phyloP scores from a whole-genome alignment of 1,140 invertebrate genomes.

The Triops cancriformis region DNA sequence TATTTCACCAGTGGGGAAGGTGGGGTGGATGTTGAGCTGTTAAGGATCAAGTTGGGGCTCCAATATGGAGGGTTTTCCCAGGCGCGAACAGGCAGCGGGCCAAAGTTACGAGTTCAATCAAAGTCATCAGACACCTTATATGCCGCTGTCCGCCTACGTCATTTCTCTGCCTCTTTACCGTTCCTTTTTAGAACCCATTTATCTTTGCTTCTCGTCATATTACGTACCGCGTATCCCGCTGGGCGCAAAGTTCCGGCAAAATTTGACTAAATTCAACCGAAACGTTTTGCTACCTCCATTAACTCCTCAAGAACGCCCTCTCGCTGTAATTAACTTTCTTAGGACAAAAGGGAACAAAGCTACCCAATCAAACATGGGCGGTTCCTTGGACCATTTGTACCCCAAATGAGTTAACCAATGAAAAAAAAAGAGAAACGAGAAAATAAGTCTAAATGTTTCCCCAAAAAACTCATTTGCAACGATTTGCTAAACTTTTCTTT shows the following conservation, averaged over 20 bases:
- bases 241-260: not conserved
- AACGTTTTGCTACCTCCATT: not conserved
- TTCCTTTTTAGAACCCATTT: not conserved
- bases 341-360: no score
- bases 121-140: not conserved
- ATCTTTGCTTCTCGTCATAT: not conserved
- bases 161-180: not conserved
- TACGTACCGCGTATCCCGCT: not conserved
- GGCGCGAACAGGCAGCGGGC: not conserved
- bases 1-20: no score
- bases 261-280: not conserved
- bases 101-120: constrained; percentile 14
- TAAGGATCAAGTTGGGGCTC: not conserved
- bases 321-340: no score
- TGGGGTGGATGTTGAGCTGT: no score
- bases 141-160: not conserved
- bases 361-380: no score
- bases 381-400: no score
- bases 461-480: no score
- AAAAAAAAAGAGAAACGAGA: no score
- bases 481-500: no score
- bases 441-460: no score
- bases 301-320: no score
- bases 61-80: not conserved
- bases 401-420: no score